phyloP scores from a whole-genome alignment of 2,113 vertebrate genomes.

The Rousettus leschenaultii region DNA sequence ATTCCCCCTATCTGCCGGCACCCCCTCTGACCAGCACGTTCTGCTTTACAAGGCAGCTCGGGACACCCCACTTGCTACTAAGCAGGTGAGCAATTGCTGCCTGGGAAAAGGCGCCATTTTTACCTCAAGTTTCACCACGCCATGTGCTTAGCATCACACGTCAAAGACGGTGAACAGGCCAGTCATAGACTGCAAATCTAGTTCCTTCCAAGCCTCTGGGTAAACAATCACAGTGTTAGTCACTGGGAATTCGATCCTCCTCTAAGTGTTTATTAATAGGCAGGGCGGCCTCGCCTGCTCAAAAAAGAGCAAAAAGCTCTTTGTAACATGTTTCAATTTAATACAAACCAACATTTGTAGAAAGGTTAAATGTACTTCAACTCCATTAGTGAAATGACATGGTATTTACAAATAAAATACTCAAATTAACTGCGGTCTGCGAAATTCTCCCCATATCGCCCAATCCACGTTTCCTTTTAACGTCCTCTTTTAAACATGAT shows the following conservation, averaged over 20 bases:
- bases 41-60: not conserved
- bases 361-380: not conserved
- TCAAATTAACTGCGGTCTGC: not conserved
- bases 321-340: not conserved
- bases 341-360: not conserved
- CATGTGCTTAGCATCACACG: not conserved
- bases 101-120: not conserved
- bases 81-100: not conserved
- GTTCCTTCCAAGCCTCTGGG: not conserved
- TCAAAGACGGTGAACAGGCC: not conserved
- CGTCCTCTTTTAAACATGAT: not conserved
- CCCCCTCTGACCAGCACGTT: not conserved
- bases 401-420: not conserved
- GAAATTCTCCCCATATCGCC: not conserved
- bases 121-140: not conserved
- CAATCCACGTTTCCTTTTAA: not conserved
- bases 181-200: not conserved
- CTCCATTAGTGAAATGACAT: not conserved
- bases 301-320: not conserved
- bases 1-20: not conserved
- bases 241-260: not conserved
- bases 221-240: not conserved
- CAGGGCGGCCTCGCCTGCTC: not conserved
- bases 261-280: not conserved
- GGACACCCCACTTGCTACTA: not conserved